Evolutionary conservation across 2,888 invertebrate genomes (phyloP), one percentile per base, ranked within the genome.

Genomic region (Biston stratarius): DNA sequence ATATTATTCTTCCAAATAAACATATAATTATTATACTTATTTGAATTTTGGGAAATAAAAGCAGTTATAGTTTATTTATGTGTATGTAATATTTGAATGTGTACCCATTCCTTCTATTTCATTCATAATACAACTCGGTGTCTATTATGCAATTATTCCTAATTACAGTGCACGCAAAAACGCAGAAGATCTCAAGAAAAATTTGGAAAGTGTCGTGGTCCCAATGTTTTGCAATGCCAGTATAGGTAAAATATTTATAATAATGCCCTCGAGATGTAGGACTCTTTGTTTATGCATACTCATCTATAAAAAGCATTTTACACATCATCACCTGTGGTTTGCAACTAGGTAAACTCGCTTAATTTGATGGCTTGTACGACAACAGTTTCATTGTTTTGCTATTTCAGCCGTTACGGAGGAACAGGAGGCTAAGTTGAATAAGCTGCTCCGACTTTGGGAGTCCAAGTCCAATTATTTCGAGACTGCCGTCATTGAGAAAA

Each of bases 201-300:
- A 97, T 85, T 95, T 99, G 92, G 98, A 99, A 95, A 96, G 96
- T 86, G 98, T 99, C 83, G 99, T 99, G 80, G 98, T 99, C 83
- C 99, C 99, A 80, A 98, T 99, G 97, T 99, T 99, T 95, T 99
- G 99, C 94, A 98, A 97, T 90, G 97, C 99, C 77, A 96, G 97
- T 88, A 95, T 97, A 86, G 96, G 96, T 90, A 95, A 94, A 94
- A 90, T 90, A 91, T 93, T 94, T 93, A 89, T 93, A 92, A 92
- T 94, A 94, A 94, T 92, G 93, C 85, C 89, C 86, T 92, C 91
- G 85, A 92, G 91, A 88, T 87, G 80, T 93, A 92, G 92, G 93
- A 90, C 83, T 90, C 89, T 84, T 83, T 1, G 74, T 64, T 89
- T 91, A 87, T 88, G 88, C 87, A 91, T 90, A 88, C 82, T 89